Evolutionary conservation across 2,888 invertebrate species (phyloP).

Genomic region (Hirtodrosophila histrioides): DNA sequence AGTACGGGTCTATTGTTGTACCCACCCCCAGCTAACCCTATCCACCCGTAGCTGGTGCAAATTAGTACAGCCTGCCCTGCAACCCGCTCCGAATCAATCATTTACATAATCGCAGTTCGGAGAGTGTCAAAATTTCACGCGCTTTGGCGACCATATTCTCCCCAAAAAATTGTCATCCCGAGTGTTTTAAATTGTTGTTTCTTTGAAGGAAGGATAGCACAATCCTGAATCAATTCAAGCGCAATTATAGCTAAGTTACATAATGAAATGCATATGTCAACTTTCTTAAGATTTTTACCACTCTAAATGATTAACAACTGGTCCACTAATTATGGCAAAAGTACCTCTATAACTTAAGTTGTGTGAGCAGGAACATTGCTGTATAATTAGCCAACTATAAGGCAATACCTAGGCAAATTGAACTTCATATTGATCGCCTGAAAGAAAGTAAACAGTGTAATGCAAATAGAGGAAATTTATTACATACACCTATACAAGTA

Average conservation of each 20-base stretch:
- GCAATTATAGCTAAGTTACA: neutral
- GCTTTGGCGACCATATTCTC: constrained; percentile 34
- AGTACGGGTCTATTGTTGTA: constrained; percentile 22
- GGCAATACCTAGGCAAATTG: no score
- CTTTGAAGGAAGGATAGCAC: constrained; percentile 1
- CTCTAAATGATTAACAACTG: no score
- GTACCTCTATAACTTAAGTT: no score
- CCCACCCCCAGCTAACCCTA: constrained; percentile 32
- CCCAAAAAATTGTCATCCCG: constrained; percentile 44
- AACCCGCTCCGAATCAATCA: constrained; percentile 64
- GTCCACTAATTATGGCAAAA: no score
- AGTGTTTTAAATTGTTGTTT: constrained; percentile 58
- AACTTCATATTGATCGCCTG: no score
- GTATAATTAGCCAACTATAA: no score
- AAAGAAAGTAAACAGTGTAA: neutral
- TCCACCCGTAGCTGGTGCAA: constrained; percentile 14
- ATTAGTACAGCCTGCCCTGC: constrained; percentile 38
- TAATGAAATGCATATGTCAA: no score
- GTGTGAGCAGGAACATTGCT: no score
- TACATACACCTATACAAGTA: no score
- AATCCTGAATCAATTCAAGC: neutral
- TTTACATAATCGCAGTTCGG: constrained; percentile 64
- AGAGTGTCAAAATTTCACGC: constrained; percentile 61
- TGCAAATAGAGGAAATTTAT: neutral
- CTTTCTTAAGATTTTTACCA: no score